phyloP scores from a whole-genome alignment of 2,113 vertebrate species.

The Gadus macrocephalus region DNA sequence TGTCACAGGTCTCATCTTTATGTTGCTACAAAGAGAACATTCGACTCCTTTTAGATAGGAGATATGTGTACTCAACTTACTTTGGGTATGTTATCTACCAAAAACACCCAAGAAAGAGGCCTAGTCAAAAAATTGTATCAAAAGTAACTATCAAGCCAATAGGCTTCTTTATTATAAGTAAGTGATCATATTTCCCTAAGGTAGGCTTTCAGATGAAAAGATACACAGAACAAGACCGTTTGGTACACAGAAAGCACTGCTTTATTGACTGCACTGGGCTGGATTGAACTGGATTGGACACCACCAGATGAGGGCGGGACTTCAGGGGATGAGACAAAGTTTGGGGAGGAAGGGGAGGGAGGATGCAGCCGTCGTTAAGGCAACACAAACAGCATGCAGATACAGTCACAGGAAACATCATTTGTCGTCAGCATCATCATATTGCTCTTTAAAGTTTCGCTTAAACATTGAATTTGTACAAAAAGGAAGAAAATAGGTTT shows the following conservation, averaged over 20 bases:
- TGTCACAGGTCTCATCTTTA: too few species aligned
- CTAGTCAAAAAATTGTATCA: too few species aligned
- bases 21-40: too few species aligned
- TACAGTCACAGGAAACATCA: slow-evolving; percentile 87
- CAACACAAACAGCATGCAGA: slow-evolving; percentile 92
- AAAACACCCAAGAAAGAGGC: too few species aligned
- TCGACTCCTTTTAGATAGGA: too few species aligned
- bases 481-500: slow-evolving; percentile 97
- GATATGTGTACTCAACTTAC: too few species aligned
- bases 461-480: slow-evolving; percentile 96
- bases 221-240: slow-evolving; percentile 25
- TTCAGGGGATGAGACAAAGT: slow-evolving; percentile 46
- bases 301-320: slow-evolving; percentile 76
- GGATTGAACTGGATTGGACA: slow-evolving; percentile 55
- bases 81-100: too few species aligned
- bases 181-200: background rate
- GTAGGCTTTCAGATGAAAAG: slow-evolving; percentile 22
- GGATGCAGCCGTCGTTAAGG: slow-evolving; percentile 84
- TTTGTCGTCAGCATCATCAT: slow-evolving; percentile 77
- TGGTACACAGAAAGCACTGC: slow-evolving; percentile 91
- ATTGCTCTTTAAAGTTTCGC: slow-evolving; percentile 95
- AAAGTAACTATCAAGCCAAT: too few species aligned
- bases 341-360: slow-evolving; percentile 53
- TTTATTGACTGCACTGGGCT: slow-evolving; percentile 96
- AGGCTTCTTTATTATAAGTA: too few species aligned